phyloP scores from a whole-genome alignment of 2,888 invertebrate species.

The Linnaemya vulpina region DNA sequence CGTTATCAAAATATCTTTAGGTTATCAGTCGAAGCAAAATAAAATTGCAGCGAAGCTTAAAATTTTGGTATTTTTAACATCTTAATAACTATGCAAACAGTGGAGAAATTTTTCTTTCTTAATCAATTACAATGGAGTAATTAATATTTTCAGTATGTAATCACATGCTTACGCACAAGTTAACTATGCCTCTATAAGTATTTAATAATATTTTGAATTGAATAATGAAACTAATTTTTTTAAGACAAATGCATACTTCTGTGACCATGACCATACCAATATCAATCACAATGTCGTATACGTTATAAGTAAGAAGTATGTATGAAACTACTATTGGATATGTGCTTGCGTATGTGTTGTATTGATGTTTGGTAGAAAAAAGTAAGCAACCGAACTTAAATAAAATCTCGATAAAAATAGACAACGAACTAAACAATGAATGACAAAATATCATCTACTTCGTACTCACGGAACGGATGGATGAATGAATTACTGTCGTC shows the following conservation, averaged over 20 bases:
- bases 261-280: conserved; percentile 50
- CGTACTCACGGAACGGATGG: conserved; percentile 10
- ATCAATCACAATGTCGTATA: conserved; percentile 36
- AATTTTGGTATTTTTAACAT: not conserved
- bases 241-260: conserved; percentile 6
- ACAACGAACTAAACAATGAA: conserved; percentile 38
- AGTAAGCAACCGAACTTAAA: conserved; percentile 30
- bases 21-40: conserved; percentile 17
- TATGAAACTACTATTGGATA: no score
- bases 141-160: not conserved
- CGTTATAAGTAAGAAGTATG: not conserved
- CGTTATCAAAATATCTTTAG: conserved; percentile 11
- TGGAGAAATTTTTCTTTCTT: not conserved
- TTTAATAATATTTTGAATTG: not conserved
- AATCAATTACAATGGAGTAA: not conserved
- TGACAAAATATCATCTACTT: conserved; percentile 44
- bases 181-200: not conserved
- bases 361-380: conserved; percentile 13
- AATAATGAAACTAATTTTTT: not conserved
- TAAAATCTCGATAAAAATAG: conserved; percentile 30
- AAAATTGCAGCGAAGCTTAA: not conserved
- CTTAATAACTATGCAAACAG: not conserved
- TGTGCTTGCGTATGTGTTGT: not conserved
- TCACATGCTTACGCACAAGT: no score
- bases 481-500: conserved; percentile 27